A percentile compares a stretch with the other conserved stretches of the same genome.
These are phyloP conservation scores for Meloidogyne floridensis DNA, from an alignment of 1,140 invertebrate genomes.

Conservation along the genomic window DNA sequence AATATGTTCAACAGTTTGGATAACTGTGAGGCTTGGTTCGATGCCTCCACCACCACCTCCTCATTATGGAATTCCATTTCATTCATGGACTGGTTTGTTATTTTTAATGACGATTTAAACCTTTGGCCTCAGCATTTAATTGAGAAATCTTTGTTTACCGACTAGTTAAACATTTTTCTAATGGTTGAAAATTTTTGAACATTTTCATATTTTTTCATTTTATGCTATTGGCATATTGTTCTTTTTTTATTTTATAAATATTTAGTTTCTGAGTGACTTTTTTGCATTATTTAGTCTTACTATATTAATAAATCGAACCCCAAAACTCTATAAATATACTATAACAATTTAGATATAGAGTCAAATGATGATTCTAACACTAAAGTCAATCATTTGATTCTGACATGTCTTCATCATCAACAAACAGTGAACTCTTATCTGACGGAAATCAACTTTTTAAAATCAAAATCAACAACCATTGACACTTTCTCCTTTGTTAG, in stretches of 20 bases:
- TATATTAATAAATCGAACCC: too few species aligned
- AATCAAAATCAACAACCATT: slow-evolving; percentile 11
- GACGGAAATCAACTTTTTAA: neutral
- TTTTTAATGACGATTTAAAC: neutral
- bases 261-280: neutral
- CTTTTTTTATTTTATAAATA: too few species aligned
- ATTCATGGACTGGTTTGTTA: neutral
- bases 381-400: neutral
- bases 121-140: too few species aligned
- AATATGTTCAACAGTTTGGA: neutral
- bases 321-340: too few species aligned
- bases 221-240: too few species aligned
- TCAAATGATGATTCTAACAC: neutral
- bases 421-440: neutral
- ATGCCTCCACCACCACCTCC: neutral
- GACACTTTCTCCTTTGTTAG: slow-evolving; percentile 30
- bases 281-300: neutral
- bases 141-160: too few species aligned
- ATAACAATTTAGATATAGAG: too few species aligned
- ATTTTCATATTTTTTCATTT: too few species aligned
- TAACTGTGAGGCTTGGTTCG: neutral
- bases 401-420: neutral
- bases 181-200: too few species aligned
- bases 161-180: too few species aligned
- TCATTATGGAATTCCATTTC: neutral